Evolutionary conservation across 2,113 vertebrate species (phyloP), one percentile per base, ranked within the genome.

Genomic region (Carollia perspicillata): DNA sequence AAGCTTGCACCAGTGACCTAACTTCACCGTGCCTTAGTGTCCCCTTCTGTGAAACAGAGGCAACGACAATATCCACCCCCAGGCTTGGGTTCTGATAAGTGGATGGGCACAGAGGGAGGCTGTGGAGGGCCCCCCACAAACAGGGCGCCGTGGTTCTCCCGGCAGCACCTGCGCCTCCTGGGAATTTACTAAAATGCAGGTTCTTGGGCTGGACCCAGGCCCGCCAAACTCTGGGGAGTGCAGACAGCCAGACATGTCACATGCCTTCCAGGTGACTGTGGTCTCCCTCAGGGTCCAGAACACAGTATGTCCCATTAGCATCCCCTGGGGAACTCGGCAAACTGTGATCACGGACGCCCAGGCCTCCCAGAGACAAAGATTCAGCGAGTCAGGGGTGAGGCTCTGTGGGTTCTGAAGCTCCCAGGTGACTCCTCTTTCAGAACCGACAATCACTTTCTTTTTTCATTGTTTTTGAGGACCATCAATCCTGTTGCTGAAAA

Each of bases 211-310:
- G 65, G 16, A 20, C 60, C 49, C 18, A 7, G 51, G 1, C 8
- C 63, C 12, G 3, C n/a, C 0, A 44, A 53, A 51, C 71, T n/a
- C 47, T 26, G 8, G 2, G 6, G 22, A 14, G 37, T 30, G 47
- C 14, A 0, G 30, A 55, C 37, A 4, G 10, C 42, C 18, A 0
- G 53, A 44, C 44, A 23, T 18, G 6, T 28, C 5, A 26, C n/a
- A 33, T 5, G 3, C 42, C 33, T 10, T 71, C 65, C n/a, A 40
- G n/a, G 51, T 42, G 51, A 49, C 40, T 22, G 26, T 1, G 17
- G 22, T 11, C 40, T n/a, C n/a, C 11, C 42, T 83, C 9, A 14
- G 60, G 26, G n/a, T 63, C 26, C 22, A 63, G 79, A 33, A 51
- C 26, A 12, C 79, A 51, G 8, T 26, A n/a, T 18, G 10, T 74